phyloP scores from a whole-genome alignment of 2,113 vertebrate species.

The Phasianus colchicus region DNA sequence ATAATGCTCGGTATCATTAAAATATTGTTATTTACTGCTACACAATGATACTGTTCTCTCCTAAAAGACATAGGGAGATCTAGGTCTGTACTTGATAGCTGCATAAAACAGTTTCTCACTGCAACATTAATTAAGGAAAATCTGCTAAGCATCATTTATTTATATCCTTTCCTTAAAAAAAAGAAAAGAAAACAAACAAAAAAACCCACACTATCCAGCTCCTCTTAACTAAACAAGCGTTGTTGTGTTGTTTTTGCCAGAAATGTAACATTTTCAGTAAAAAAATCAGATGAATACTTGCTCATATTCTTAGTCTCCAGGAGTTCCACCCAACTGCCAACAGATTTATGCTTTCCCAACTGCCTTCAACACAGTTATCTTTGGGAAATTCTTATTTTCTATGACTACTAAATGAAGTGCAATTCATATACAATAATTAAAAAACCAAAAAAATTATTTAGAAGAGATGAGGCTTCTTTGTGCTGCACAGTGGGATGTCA shows the following conservation, averaged over 20 bases:
- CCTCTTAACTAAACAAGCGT: neutral
- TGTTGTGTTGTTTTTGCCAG: neutral
- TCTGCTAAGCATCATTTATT: neutral
- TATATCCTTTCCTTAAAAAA: neutral
- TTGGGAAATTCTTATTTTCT: neutral
- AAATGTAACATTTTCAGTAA: neutral
- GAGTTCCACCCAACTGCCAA: neutral
- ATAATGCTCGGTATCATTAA: neutral
- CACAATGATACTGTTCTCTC: neutral
- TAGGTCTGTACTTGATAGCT: neutral
- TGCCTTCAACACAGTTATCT: neutral
- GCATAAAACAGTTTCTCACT: neutral
- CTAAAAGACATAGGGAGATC: neutral
- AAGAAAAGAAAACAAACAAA: neutral
- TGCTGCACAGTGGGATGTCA: neutral
- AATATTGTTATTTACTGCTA: neutral
- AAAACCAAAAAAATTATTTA: neutral
- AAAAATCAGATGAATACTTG: neutral
- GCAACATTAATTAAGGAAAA: neutral
- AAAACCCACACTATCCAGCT: neutral
- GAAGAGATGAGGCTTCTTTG: neutral
- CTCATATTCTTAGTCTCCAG: neutral
- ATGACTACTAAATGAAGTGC: neutral
- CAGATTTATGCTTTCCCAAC: neutral
- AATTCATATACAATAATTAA: neutral